Conservation (phyloP, 2,113 vertebrate species). For the Seriola aureovittata region DNA sequence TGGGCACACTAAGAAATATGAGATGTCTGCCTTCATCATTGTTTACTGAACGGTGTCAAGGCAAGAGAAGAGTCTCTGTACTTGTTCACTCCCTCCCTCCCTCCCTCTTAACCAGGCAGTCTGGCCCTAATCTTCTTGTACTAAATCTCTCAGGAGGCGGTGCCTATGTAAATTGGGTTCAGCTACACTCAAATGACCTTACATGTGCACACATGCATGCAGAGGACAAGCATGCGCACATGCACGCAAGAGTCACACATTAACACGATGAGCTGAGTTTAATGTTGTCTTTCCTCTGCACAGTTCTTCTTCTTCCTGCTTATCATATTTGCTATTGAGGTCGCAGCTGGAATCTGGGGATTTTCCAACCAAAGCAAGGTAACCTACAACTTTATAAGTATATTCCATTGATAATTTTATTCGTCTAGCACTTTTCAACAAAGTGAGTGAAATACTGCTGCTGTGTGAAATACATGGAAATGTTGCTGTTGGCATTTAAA, state of each 20-base stretch:
- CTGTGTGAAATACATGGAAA: too few relatives aligned
- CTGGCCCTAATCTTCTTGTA: constrained; percentile 69
- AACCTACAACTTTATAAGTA: constrained; percentile 5
- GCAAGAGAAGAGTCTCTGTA: constrained; percentile 45
- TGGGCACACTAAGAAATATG: constrained; percentile 19
- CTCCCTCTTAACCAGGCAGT: constrained; percentile 7
- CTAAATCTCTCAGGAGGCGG: constrained; percentile 69
- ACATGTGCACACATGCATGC: constrained; percentile 29
- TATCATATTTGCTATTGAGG: constrained; percentile 94
- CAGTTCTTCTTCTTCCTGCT: constrained; percentile 97
- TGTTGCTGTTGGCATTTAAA: background rate
- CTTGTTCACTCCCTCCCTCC: constrained; percentile 37
- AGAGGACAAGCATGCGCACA: constrained; percentile 20
- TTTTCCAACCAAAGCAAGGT: constrained; percentile 95
- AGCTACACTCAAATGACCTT: constrained; percentile 63
- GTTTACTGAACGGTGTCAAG: constrained; percentile 57
- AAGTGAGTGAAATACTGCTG: background rate
- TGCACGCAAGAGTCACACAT: constrained; percentile 2
- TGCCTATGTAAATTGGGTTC: constrained; percentile 50
- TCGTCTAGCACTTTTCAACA: background rate
- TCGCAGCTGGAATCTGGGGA: constrained; percentile 96
- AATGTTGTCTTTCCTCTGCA: constrained; percentile 32
- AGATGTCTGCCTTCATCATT: constrained; percentile 27
- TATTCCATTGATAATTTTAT: background rate
- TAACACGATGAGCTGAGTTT: constrained; percentile 33